Conservation (phyloP, 2,888 invertebrate genomes). For the Branchellion lobata region DNA sequence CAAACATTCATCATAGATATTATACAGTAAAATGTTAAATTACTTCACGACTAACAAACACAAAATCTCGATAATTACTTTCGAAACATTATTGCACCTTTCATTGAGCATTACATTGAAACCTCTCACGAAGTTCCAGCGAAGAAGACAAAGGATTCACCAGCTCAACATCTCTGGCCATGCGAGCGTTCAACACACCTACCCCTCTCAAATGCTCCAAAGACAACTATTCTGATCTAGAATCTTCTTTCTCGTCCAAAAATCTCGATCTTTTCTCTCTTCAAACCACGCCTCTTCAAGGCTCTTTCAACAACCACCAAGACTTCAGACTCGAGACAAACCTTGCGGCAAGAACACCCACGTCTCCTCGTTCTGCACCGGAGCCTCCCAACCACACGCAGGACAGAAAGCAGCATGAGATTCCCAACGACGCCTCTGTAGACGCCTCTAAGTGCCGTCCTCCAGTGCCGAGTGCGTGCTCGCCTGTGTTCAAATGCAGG, state of each 20-base stretch:
- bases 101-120: too few species aligned
- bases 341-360: not conserved
- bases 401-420: not conserved
- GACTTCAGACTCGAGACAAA: not conserved
- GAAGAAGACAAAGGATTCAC: constrained; percentile 19
- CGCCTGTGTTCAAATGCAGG: not conserved
- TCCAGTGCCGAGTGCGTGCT: not conserved
- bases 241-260: constrained; percentile 5
- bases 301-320: constrained; percentile 26
- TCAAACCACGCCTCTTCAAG: not conserved
- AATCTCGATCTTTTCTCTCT: not conserved
- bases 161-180: constrained; percentile 1
- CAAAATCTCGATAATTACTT: too few species aligned
- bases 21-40: too few species aligned
- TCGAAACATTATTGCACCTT: too few species aligned
- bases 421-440: not conserved
- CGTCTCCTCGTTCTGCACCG: too few species aligned
- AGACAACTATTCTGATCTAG: not conserved
- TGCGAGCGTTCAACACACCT: constrained; percentile 2
- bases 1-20: too few species aligned
- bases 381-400: too few species aligned
- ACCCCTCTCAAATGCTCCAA: not conserved
- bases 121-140: not conserved
- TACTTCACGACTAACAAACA: too few species aligned
- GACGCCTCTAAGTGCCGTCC: not conserved